Percentiles rank a stretch among this genome's conserved stretches.
phyloP scores from a whole-genome alignment of 1,140 invertebrate species.

The Protaetia brevitarsis region DNA sequence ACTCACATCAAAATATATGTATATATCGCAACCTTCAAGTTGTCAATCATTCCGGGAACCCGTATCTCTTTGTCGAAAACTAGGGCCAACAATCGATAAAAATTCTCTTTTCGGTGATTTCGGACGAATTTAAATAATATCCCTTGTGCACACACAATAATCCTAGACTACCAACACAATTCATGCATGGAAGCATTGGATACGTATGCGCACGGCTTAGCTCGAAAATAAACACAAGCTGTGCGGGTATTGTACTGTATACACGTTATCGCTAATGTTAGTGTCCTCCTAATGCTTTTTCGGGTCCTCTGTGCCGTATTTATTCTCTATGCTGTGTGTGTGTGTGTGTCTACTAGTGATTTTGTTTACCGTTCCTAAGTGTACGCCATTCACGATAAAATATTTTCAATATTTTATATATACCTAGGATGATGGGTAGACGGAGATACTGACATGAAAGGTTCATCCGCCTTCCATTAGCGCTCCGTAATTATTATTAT shows the following conservation, averaged over 20 bases:
- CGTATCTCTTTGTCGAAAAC: neutral
- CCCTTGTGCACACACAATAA: neutral
- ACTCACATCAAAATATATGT: too few relatives aligned
- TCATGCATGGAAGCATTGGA: too few relatives aligned
- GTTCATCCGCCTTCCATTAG: neutral
- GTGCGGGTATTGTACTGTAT: neutral
- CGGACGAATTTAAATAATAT: neutral
- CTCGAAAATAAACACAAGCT: neutral
- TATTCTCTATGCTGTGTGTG: neutral
- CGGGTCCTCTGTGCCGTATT: neutral
- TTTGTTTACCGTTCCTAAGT: slow-evolving; percentile 7
- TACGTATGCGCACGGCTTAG: neutral
- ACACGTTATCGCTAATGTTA: neutral
- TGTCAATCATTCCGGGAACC: neutral
- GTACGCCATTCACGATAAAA: slow-evolving; percentile 5
- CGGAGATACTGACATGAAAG: neutral
- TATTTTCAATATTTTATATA: slow-evolving; percentile 4
- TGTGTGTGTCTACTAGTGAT: neutral
- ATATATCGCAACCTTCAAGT: neutral
- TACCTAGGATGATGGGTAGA: neutral
- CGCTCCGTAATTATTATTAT: neutral
- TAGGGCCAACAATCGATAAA: neutral
- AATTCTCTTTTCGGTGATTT: neutral
- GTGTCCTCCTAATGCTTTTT: slow-evolving; percentile 1
- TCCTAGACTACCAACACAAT: neutral